Base-by-base conservation (phyloP, 2,888 invertebrate genomes). In the Sialis fuliginosa region DNA sequence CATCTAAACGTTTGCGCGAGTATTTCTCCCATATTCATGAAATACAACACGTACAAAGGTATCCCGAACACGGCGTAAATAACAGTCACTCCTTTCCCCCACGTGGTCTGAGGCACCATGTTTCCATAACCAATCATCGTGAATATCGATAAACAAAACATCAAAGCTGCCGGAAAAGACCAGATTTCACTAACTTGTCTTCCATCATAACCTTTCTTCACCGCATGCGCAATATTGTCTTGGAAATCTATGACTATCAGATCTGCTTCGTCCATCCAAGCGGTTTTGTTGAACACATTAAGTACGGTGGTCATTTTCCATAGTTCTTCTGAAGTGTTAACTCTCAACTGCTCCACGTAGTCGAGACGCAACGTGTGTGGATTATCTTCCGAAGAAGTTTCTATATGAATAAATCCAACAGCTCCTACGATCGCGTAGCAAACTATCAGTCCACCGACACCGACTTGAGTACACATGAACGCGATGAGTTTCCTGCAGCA, bases 51-150 rank as follows among this genome's bases (percentile, higher is more conserved):
- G 60, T 89, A 90, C 41, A 90, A 68, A 0, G 90, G 90, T 56
- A 90, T 89, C 0, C 90, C 90, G 57, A 90, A 79, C 6, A 86
- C 79, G 3, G 90, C 89, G 63, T 90, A 91, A 7, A 88, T 74
- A 32, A 89, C 83, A 0, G 89, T 88, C 6, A 80, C 76, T 5
- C 83, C 77, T 64, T 88, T 89, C 2, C 90, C 90, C 79, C 81
- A 81, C 1, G 77, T 69, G 0, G 88, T 88, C 54, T 78, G 76
- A 0, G 89, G 89, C 8, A 87, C 81, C 63, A 88, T 75, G 61
- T 88, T 88, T 0, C 90, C 90, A 59, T 89, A 90, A 3, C 90
- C 90, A 54, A 90, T 88, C 90, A 90, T 90, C 5, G 90, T 89
- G 58, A 90, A 88, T 6, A 89, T 81, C 30, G 88, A 88, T 8